Evolutionary conservation across 2,797 vertebrate species (phyloP).

Genomic region (Paguma larvata): DNA sequence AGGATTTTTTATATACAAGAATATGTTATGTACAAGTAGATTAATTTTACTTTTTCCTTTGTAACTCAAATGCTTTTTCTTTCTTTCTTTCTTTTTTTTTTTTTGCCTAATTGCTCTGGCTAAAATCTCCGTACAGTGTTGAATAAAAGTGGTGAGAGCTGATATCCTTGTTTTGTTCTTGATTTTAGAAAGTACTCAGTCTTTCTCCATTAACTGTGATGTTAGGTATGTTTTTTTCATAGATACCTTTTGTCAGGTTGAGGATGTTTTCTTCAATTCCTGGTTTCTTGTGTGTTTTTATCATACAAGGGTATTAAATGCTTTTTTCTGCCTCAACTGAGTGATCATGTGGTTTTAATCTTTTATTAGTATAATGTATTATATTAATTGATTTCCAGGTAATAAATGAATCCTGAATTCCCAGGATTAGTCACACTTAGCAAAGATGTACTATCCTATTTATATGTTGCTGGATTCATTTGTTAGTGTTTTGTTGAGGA

Average conservation of each 20-base stretch:
- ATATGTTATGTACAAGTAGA: constrained; percentile 3
- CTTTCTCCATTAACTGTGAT: neutral
- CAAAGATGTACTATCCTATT: neutral
- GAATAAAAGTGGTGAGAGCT: constrained; percentile 16
- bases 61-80: neutral
- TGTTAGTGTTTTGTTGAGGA: constrained; percentile 46
- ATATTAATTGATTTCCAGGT: neutral
- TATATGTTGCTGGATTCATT: constrained; percentile 49
- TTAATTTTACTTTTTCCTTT: constrained; percentile 17
- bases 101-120: neutral
- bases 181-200: neutral
- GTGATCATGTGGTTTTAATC: constrained; percentile 11
- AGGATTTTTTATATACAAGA: neutral
- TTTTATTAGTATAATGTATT: constrained; percentile 7
- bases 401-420: constrained; percentile 55
- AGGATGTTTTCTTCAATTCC: constrained; percentile 10
- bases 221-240: neutral
- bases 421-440: constrained; percentile 17
- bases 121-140: neutral
- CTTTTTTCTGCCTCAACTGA: neutral
- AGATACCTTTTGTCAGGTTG: constrained; percentile 39
- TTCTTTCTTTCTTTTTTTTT: constrained; percentile 42
- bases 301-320: neutral
- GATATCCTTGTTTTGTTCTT: constrained; percentile 41
- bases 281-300: constrained; percentile 32